Conservation (phyloP, 1,140 invertebrate genomes). For the Conus ventricosus region DNA sequence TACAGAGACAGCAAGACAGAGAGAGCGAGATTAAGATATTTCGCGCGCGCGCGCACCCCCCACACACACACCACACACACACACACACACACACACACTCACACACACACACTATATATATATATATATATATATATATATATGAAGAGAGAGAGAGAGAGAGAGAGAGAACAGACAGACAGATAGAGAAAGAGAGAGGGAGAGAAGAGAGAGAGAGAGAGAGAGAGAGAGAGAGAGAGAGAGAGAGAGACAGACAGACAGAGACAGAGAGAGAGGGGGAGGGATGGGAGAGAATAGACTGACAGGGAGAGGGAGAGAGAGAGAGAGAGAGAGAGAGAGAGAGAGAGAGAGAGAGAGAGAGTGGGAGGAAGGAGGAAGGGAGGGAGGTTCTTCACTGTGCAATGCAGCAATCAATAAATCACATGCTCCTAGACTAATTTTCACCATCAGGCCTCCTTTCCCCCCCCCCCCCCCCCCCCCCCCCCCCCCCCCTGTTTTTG, state of each 20-base stretch:
- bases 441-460: neutral
- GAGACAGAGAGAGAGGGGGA: neutral
- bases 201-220: slow-evolving; percentile 39
- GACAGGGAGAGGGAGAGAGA: neutral
- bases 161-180: neutral
- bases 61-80: too few species aligned
- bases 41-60: too few species aligned
- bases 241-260: too few species aligned
- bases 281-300: neutral
- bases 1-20: too few species aligned
- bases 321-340: slow-evolving; percentile 40
- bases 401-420: neutral
- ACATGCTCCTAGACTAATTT: neutral
- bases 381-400: neutral
- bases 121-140: too few species aligned
- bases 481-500: too few species aligned
- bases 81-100: too few species aligned
- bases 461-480: too few species aligned
- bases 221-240: neutral
- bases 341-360: slow-evolving; percentile 24
- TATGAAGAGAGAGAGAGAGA: too few species aligned
- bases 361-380: neutral
- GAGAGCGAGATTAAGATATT: neutral
- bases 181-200: neutral
- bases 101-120: too few species aligned